A percentile compares a stretch with the other conserved stretches of the same genome.
Evolutionary conservation across 2,113 vertebrate genomes (phyloP).

Genomic region (Burhinus bistriatus): DNA sequence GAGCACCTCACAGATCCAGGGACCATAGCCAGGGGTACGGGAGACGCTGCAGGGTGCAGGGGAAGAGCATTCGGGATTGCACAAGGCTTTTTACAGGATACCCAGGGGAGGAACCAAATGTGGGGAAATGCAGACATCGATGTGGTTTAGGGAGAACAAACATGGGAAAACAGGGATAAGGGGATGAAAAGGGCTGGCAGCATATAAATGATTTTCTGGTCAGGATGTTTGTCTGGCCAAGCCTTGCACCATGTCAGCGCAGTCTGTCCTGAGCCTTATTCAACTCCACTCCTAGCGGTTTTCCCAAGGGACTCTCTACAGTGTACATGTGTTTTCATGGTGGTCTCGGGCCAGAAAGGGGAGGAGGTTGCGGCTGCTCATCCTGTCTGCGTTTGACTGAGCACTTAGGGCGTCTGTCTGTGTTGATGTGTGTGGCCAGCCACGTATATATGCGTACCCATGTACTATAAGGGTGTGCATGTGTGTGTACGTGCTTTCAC

Average conservation of each 20-base stretch:
- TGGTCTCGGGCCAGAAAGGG: too few species aligned
- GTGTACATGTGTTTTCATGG: too few species aligned
- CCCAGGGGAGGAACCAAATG: neutral
- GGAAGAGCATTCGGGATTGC: neutral
- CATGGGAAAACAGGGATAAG: neutral
- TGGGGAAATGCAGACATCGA: neutral
- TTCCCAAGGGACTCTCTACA: neutral
- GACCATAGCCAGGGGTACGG: neutral
- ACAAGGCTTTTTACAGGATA: neutral
- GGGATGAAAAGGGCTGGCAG: neutral
- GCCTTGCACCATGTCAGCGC: fast-evolving
- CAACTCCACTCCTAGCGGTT: neutral
- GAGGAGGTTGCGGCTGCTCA: neutral
- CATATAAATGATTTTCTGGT: neutral
- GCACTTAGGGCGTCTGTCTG: neutral
- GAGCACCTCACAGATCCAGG: neutral
- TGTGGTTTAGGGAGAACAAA: neutral
- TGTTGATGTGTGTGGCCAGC: neutral
- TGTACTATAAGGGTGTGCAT: neutral
- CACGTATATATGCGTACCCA: neutral
- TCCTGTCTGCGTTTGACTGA: neutral
- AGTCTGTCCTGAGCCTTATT: neutral
- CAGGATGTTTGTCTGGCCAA: neutral
- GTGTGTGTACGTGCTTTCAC: fast-evolving
- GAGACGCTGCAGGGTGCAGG: fast-evolving